A percentile compares a stretch with the other conserved stretches of the same genome.
Conservation (phyloP, 2,797 vertebrate genomes). For the Phrynocephalus vlangalii region DNA sequence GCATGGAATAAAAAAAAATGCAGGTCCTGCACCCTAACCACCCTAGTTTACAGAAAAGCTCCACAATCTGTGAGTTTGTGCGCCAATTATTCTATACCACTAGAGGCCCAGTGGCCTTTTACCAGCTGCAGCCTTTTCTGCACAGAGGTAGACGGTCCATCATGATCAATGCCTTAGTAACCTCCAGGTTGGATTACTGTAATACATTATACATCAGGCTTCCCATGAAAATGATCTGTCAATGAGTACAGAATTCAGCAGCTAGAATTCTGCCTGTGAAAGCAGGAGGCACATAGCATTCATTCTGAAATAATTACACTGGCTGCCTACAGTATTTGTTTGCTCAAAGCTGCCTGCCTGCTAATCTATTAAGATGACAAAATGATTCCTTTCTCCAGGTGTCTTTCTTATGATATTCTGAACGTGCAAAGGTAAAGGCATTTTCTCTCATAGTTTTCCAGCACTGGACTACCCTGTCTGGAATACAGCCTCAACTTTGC, state of each 20-base stretch:
- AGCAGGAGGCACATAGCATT: not conserved
- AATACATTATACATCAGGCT: not conserved
- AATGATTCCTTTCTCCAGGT: no score
- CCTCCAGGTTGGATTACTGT: not conserved
- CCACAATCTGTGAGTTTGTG: not conserved
- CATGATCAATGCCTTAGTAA: not conserved
- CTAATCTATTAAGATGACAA: no score
- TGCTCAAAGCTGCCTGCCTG: not conserved
- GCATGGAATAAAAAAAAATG: no score
- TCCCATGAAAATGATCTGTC: not conserved
- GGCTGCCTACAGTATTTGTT: not conserved
- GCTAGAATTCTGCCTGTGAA: not conserved
- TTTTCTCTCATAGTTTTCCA: no score
- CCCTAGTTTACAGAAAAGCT: not conserved
- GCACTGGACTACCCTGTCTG: no score
- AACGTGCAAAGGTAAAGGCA: no score
- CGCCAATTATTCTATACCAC: not conserved
- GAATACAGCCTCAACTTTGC: no score
- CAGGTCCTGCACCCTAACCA: no score
- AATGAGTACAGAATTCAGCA: not conserved
- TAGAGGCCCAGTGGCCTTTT: not conserved
- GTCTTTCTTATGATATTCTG: no score
- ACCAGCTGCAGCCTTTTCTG: not conserved
- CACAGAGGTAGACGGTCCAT: not conserved
- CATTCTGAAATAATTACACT: not conserved